Percentiles rank a stretch among this genome's conserved stretches.
phyloP scores from a whole-genome alignment of 1,140 invertebrate species.

The Hydropsyche tenuis region DNA sequence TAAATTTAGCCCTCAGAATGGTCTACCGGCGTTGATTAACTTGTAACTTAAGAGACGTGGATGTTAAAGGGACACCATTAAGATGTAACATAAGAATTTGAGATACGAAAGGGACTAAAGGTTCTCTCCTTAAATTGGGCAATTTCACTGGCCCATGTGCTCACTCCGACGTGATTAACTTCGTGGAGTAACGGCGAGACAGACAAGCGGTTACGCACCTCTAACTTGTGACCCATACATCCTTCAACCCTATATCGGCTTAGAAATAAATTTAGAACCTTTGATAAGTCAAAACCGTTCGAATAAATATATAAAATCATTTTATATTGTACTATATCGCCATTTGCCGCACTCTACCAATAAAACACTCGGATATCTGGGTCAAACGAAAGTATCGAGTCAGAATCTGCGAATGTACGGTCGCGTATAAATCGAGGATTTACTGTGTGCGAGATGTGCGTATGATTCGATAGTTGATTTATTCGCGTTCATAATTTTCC shows the following conservation, averaged over 20 bases:
- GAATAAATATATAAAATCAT: too few species aligned
- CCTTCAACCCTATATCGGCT: too few species aligned
- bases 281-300: too few species aligned
- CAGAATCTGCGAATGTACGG: too few species aligned
- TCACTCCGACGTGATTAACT: constrained; percentile 29
- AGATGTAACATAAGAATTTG: constrained; percentile 37
- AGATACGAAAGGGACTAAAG: constrained; percentile 30
- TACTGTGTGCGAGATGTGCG: neutral
- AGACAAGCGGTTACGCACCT: too few species aligned
- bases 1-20: constrained; percentile 11
- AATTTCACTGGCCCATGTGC: constrained; percentile 20
- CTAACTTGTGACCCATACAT: too few species aligned
- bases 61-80: constrained; percentile 44
- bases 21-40: constrained; percentile 40
- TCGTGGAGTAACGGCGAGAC: neutral
- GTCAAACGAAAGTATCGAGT: too few species aligned
- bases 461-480: constrained; percentile 7
- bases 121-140: constrained; percentile 25
- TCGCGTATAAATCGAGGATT: neutral
- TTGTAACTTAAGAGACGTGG: constrained; percentile 42
- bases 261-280: too few species aligned
- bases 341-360: too few species aligned
- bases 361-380: too few species aligned
- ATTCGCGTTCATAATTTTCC: constrained; percentile 13
- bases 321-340: too few species aligned